These are phyloP conservation scores for Seriola aureovittata DNA, from an alignment of 2,113 vertebrate species.

Conservation along the genomic window DNA sequence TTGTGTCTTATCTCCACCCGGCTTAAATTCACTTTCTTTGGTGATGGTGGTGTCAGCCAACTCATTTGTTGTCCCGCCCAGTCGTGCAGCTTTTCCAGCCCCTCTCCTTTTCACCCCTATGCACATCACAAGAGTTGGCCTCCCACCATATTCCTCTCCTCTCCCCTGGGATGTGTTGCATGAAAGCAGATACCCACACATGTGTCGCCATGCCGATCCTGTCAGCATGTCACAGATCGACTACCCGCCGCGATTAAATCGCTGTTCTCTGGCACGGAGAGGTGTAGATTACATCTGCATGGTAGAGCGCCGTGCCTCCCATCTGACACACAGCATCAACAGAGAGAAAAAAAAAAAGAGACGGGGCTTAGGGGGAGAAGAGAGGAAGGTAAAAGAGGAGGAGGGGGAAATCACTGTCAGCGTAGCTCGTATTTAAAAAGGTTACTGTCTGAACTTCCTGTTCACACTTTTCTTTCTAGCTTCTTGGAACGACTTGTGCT, in stretches of 20 bases:
- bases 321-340: conserved; percentile 55
- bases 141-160: not conserved
- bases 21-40: conserved; percentile 10
- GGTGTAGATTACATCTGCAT: conserved; percentile 79
- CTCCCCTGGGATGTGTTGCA: conserved; percentile 48
- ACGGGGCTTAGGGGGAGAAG: not conserved
- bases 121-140: conserved; percentile 33
- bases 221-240: conserved; percentile 71
- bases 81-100: conserved; percentile 6
- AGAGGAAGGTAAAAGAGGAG: conserved; percentile 14
- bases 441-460: conserved; percentile 49
- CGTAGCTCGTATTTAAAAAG: conserved; percentile 28
- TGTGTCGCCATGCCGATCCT: conserved; percentile 70
- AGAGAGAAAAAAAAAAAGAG: not conserved
- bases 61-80: conserved; percentile 1
- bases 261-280: conserved; percentile 59
- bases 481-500: conserved; percentile 34
- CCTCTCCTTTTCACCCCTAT: conserved; percentile 28
- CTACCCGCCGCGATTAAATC: conserved; percentile 61
- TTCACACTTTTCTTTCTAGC: conserved; percentile 22
- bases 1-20: conserved; percentile 19
- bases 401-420: conserved; percentile 44
- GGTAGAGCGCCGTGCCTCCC: conserved; percentile 53
- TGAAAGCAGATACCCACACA: conserved; percentile 78
- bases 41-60: conserved; percentile 4